Evolutionary conservation across 2,888 invertebrate species (phyloP), one percentile per base, ranked within the genome.

Genomic region (Balanococcus diminutus): DNA sequence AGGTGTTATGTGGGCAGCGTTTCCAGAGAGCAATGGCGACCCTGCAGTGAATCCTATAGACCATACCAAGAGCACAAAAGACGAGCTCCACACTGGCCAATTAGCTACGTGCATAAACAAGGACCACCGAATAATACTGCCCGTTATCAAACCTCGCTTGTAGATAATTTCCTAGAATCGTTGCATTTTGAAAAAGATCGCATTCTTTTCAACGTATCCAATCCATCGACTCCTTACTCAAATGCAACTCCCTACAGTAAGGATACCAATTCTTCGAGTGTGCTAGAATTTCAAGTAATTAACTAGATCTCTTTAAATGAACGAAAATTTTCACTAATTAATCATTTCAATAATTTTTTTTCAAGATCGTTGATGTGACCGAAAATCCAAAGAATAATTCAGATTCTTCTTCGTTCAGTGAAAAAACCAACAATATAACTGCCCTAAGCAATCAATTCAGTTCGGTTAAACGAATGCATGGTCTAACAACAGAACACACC

Each of bases 1-100:
- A 95, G 96, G 96, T 96, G 96, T 89, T 95, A 95, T 89, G 96
- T 96, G 6, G 96, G 96, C 16, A 92, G 93, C 2, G 92, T 92
- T 2, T 91, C 92, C n/a, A 88, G 87, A 11, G 95, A 95, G 86
- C 96, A 96, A 89, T 96, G 96, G 96, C 92, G 96, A 9, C 96
- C 96, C 8, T 96, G 96, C 90, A 96, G 94, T 88, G 96, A 96
- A 88, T 93, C 93, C 75, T 96, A 96, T 89, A 95, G 93, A 88
- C 87, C 88, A 86, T 89, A 84, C 89, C 89, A 86, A 88, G 72
- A 42, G 89, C 90, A 86, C 89, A 82, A 86, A 14, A 90, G 14
- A 89, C 90, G 8, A 89, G 90, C 85, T 89, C 90, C 83, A 86
- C 90, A 84, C 89, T 96, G 95, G 95, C 96, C 96, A 0, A 94